Base-by-base conservation (phyloP, 2,888 invertebrate species). In the Pasiphila rectangulata region DNA sequence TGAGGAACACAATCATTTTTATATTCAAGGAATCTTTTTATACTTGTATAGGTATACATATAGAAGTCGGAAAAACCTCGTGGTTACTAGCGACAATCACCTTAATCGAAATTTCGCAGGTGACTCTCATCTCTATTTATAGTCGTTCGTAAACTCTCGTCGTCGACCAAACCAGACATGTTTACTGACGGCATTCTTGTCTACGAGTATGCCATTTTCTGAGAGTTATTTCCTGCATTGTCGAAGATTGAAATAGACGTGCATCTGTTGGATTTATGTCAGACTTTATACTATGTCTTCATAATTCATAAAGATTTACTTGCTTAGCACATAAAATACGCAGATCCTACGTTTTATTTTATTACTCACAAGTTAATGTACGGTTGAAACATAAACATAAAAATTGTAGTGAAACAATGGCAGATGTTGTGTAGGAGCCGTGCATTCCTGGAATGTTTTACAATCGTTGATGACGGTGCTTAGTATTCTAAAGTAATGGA, bases 361-460 rank as follows among this genome's bases (percentile, higher is more conserved):
- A 27, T 27, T 27, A 27, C 3, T 13, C 7, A 7, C 13, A 27
- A 13, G 12, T 25, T 25, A 25, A 7, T 7, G 12, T 12, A 5
- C 1, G 6, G 12, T 3, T 27, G 6, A 13, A 13, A 13, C 6
- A 27, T 13, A 13, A 16, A n/a, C 15, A 29, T 30, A 17, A 19
- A n/a, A 19, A 29, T 39, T 4, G 1, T 12, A 20, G n/a, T 27
- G 20, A 19, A 27, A 27, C 38, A 27, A 27, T 15, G 20, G 19
- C 38, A 39, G 27, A 27, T 39, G 38, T 13, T 39, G 10, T 10
- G 10, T 39, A 29, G 24, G 4, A 38, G 27, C 27, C 15, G 21
- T n/a, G 21, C 30, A 40, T 35, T 32, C 38, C 32, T 19, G 17
- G 24, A 24, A 30, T 36, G 25, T 7, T 45, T 17, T 19, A 16